A percentile compares a stretch with the other conserved stretches of the same genome.
These are phyloP conservation scores for Frieseomelitta varia DNA, from an alignment of 1,140 invertebrate genomes.

Conservation along the genomic window DNA sequence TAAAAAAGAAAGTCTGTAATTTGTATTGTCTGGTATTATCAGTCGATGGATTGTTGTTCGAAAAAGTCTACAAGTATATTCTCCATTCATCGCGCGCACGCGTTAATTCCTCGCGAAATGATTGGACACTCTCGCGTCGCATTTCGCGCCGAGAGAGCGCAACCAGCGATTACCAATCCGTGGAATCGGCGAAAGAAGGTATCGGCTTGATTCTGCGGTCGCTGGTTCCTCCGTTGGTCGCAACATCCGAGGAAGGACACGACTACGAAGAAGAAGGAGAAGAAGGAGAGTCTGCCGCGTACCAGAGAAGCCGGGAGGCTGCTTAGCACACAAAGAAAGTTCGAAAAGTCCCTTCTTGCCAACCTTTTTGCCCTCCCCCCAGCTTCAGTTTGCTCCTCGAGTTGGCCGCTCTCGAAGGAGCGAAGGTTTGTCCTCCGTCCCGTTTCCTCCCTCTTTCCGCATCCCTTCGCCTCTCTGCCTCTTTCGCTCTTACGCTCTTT, in stretches of 20 bases:
- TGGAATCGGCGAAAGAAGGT: slow-evolving; percentile 51
- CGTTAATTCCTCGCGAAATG: not conserved
- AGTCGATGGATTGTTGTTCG: too few relatives aligned
- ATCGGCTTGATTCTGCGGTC: slow-evolving; percentile 38
- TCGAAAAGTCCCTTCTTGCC: slow-evolving; percentile 70
- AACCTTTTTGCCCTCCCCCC: slow-evolving; percentile 65
- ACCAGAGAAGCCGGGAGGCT: slow-evolving; percentile 62
- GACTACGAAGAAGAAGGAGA: slow-evolving; percentile 34
- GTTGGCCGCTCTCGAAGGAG: slow-evolving; percentile 48
- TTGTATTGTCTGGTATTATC: too few relatives aligned
- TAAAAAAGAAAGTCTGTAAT: not conserved
- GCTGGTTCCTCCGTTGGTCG: slow-evolving; percentile 43
- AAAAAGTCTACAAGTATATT: too few relatives aligned
- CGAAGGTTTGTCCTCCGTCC: slow-evolving; percentile 48
- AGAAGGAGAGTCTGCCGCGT: slow-evolving; percentile 34
- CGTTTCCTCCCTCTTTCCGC: slow-evolving; percentile 31
- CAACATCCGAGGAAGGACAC: slow-evolving; percentile 48
- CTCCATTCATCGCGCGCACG: too few relatives aligned
- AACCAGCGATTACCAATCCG: slow-evolving; percentile 46
- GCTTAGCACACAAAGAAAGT: slow-evolving; percentile 79
- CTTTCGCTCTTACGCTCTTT: slow-evolving; percentile 47
- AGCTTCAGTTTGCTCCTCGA: slow-evolving; percentile 42
- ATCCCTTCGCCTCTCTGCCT: not conserved
- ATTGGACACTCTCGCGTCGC: slow-evolving; percentile 4
- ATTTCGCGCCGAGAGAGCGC: slow-evolving; percentile 11